Base-by-base conservation (phyloP, 2,113 vertebrate genomes). In the Rhinogobius similis region DNA sequence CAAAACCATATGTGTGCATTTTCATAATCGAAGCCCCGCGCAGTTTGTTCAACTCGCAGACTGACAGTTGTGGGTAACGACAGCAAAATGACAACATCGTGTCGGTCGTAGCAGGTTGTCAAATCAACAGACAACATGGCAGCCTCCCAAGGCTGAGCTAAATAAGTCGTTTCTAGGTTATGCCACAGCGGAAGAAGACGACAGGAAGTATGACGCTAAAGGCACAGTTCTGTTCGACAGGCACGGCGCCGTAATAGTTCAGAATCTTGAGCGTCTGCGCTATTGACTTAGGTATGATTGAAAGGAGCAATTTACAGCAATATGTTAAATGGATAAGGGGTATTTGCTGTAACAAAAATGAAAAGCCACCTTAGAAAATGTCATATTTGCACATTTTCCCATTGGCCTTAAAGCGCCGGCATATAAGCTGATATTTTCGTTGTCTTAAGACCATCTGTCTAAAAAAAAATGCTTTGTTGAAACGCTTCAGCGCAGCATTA, bases 151-250 rank as follows among this genome's bases (percentile, higher is more conserved):
- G 7, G 3, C 58, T 61, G 58, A 36, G 56, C 27, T 61, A n/a
- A 36, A n/a, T 18, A 20, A 61, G 58, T 61, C 8, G n/a, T 61
- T 38, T 61, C 58, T 36, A 11, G 58, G 56, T n/a, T 38, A 61
- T 36, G 27, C 27, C 29, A 36, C 58, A n/a, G 58, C 21, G 58
- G 58, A 61, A 26, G 52, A 26, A 55, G 52, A 55, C 23, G 23
- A 55, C 52, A 55, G 52, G 52, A 55, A 55, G 52, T 26, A 4
- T 5, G 23, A 26, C 4, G 52, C 23, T 55, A 55, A 26, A 55
- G 52, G 52, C 52, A 55, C 12, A 14, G 24, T 55, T 55, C 23
- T 26, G 24, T 26, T 24, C 13, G n/a, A 12, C 50, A 24, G 50
- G 16, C 23, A 24, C 10, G 52, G 10, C 5, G 21, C 52, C 13